A percentile compares a stretch with the other conserved stretches of the same genome.
Conservation (phyloP, 2,113 vertebrate species). For the Monarcha castaneiventris region DNA sequence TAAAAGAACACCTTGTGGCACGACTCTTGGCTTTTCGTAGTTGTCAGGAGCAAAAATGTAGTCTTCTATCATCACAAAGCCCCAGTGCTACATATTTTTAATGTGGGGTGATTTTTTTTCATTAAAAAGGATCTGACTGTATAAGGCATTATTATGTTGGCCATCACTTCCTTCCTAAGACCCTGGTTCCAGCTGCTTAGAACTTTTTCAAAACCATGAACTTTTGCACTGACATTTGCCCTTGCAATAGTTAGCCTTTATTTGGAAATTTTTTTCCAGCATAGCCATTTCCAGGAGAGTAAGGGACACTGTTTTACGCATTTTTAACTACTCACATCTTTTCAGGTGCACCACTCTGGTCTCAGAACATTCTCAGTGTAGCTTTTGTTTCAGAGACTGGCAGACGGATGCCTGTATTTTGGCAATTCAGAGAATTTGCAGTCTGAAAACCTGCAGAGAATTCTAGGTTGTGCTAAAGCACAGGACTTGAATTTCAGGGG, state of each 20-base stretch:
- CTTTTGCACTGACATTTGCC: neutral
- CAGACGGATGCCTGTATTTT: neutral
- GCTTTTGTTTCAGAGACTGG: neutral
- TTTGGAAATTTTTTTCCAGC: neutral
- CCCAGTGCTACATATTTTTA: neutral
- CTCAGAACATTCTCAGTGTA: neutral
- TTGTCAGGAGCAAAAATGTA: neutral
- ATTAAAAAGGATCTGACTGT: neutral
- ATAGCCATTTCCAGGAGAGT: neutral
- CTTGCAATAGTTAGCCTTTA: neutral
- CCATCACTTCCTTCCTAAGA: accelerated
- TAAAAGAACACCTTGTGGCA: neutral
- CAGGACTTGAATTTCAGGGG: neutral
- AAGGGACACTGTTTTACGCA: neutral
- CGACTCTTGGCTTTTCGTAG: neutral
- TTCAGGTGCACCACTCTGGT: neutral
- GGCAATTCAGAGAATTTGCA: neutral
- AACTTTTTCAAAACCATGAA: neutral
- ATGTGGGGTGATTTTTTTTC: neutral
- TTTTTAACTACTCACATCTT: neutral
- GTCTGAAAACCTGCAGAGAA: neutral
- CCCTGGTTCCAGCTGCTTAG: neutral
- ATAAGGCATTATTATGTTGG: neutral
- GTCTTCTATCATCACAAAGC: neutral
- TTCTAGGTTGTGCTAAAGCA: neutral